Evolutionary conservation across 2,797 vertebrate genomes (phyloP).

Genomic region (Echiichthys vipera): DNA sequence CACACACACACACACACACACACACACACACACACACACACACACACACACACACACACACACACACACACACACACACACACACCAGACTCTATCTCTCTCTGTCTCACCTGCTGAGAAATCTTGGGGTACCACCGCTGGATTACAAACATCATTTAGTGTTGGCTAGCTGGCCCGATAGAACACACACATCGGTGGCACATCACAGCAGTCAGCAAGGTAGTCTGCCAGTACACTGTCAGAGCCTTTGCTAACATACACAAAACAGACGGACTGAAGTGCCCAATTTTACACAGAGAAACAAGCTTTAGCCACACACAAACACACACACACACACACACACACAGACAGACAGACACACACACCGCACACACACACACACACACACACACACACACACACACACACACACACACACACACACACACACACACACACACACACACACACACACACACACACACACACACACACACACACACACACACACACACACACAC

Average conservation of each 20-base stretch:
- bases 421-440: no score
- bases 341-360: no score
- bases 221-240: slow-evolving; percentile 1
- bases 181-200: slow-evolving; percentile 55
- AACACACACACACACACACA: slow-evolving; percentile 2
- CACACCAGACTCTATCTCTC: slow-evolving; percentile 39
- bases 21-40: slow-evolving; percentile 9
- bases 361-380: no score
- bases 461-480: no score
- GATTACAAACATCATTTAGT: slow-evolving; percentile 73
- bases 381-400: no score
- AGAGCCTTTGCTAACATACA: slow-evolving; percentile 7
- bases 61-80: slow-evolving; percentile 6
- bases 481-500: slow-evolving; percentile 2
- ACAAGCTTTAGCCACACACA: neutral
- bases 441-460: no score
- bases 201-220: slow-evolving; percentile 51
- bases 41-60: slow-evolving; percentile 15
- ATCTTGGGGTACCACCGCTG: slow-evolving; percentile 60
- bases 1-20: slow-evolving; percentile 9
- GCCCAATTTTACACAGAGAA: slow-evolving; percentile 1
- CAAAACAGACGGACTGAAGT: neutral
- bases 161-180: slow-evolving; percentile 44
- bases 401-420: no score
- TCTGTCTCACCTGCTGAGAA: slow-evolving; percentile 66